A percentile compares a stretch with the other conserved stretches of the same genome.
Conservation (phyloP, 1,140 invertebrate genomes). For the Chionoecetes opilio region DNA sequence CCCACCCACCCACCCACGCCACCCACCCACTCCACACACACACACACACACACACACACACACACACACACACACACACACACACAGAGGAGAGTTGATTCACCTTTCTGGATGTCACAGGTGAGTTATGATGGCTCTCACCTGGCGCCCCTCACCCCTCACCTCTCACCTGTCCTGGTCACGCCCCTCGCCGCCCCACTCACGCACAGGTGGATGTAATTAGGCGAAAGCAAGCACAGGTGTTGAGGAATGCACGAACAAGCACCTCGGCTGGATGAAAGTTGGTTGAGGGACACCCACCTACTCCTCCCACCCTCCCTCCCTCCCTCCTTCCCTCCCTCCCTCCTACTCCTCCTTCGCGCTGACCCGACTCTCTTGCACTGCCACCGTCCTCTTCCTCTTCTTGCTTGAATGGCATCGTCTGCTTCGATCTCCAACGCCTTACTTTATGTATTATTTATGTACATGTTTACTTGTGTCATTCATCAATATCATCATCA, state of each 20-base stretch:
- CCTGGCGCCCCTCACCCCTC: neutral
- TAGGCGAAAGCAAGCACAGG: neutral
- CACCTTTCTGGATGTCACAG: neutral
- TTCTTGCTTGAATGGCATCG: neutral
- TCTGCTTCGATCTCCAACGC: neutral
- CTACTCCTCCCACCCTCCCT: neutral
- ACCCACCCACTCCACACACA: too few relatives aligned
- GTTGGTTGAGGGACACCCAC: slow-evolving; percentile 4
- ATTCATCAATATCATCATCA: neutral
- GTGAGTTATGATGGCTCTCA: neutral
- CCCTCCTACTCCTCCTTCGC: neutral
- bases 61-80: slow-evolving; percentile 40
- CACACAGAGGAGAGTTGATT: slow-evolving; percentile 22
- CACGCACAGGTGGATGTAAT: neutral
- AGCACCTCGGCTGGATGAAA: neutral
- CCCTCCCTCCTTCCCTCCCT: neutral
- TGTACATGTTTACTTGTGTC: neutral
- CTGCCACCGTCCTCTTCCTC: neutral
- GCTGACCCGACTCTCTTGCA: too few relatives aligned
- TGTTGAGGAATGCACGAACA: neutral
- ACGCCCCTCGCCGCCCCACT: neutral
- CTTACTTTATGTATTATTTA: neutral
- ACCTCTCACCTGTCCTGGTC: neutral
- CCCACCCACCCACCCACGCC: neutral
- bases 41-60: slow-evolving; percentile 56